A percentile compares a stretch with the other conserved stretches of the same genome.
phyloP scores from a whole-genome alignment of 2,113 vertebrate genomes.

The Poicephalus meyeri region DNA sequence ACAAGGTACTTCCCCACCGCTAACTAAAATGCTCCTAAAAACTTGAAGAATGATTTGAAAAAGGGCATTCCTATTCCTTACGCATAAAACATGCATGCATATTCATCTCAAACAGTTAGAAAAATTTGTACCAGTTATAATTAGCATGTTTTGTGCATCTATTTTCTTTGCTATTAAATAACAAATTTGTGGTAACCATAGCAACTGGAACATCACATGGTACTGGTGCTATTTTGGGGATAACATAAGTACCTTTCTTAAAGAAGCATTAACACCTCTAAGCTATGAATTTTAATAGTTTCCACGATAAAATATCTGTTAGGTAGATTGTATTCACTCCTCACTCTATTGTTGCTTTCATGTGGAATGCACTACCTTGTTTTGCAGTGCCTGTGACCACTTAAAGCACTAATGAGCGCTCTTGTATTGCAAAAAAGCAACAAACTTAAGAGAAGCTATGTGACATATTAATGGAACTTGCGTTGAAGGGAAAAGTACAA shows the following conservation, averaged over 20 bases:
- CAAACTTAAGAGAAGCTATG: background rate
- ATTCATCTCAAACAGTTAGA: slow-evolving; percentile 81
- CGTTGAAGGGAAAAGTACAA: background rate
- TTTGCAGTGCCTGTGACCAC: background rate
- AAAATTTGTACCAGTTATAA: slow-evolving; percentile 83
- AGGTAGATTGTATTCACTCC: slow-evolving; percentile 21
- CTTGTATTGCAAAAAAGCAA: background rate
- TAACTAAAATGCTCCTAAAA: slow-evolving; percentile 54
- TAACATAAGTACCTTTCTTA: slow-evolving; percentile 83
- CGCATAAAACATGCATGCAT: slow-evolving; percentile 79
- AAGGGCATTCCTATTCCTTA: slow-evolving; percentile 73
- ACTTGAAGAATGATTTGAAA: slow-evolving; percentile 72
- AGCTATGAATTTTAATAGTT: slow-evolving; percentile 71
- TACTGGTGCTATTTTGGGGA: slow-evolving; percentile 80
- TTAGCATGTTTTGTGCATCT: slow-evolving; percentile 86
- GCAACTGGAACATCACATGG: slow-evolving; percentile 82
- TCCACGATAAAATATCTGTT: slow-evolving; percentile 45
- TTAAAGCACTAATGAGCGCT: background rate
- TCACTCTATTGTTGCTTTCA: slow-evolving; percentile 1
- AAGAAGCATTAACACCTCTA: slow-evolving; percentile 77
- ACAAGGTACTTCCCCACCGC: slow-evolving; percentile 28
- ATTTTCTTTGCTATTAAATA: slow-evolving; percentile 87
- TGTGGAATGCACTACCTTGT: background rate
- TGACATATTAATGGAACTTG: background rate
- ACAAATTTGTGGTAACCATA: slow-evolving; percentile 86